phyloP scores from a whole-genome alignment of 2,113 vertebrate genomes.

The Misgurnus anguillicaudatus region DNA sequence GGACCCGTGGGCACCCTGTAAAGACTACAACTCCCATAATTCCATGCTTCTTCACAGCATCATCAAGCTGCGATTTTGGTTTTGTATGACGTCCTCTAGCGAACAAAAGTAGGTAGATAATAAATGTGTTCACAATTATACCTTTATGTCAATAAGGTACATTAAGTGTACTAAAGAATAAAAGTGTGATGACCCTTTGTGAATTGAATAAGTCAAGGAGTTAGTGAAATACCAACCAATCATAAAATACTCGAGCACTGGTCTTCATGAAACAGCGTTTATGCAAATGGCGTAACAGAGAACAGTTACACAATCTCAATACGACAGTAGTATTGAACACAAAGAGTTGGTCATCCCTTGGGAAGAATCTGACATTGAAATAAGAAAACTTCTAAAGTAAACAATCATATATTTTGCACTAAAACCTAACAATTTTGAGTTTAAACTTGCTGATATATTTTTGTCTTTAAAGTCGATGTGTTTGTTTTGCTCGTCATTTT shows the following conservation, averaged over 20 bases:
- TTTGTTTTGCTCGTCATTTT: conserved; percentile 54
- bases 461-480: conserved; percentile 30
- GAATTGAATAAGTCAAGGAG: neutral
- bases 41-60: too few relatives aligned
- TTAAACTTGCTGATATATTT: conserved; percentile 57
- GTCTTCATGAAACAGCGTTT: conserved; percentile 76
- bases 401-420: conserved; percentile 70
- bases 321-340: conserved; percentile 75
- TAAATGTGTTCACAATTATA: too few relatives aligned
- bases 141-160: neutral
- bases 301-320: conserved; percentile 76
- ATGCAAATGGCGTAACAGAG: conserved; percentile 77
- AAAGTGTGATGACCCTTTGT: neutral
- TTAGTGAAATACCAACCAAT: neutral
- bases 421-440: conserved; percentile 65
- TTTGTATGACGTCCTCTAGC: too few relatives aligned
- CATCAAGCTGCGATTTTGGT: too few relatives aligned
- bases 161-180: neutral
- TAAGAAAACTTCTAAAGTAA: conserved; percentile 67
- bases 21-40: too few relatives aligned
- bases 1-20: too few relatives aligned
- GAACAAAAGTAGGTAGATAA: too few relatives aligned
- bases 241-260: neutral
- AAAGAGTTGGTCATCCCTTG: conserved; percentile 68
- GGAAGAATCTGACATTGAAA: conserved; percentile 63